Conservation (phyloP, 1,140 invertebrate species). For the Nasonia giraulti region DNA sequence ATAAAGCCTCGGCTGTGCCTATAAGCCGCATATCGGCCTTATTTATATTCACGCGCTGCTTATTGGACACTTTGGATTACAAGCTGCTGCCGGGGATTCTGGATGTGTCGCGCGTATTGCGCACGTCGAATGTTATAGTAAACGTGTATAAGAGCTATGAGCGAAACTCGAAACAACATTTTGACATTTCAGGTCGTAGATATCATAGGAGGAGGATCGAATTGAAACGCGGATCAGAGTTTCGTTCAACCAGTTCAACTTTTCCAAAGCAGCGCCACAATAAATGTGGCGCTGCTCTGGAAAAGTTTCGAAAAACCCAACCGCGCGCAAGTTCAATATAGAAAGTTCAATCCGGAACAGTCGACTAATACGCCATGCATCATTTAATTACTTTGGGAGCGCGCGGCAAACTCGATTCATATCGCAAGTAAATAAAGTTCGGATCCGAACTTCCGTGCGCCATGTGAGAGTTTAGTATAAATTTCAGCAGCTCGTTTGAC, state of each 20-base stretch:
- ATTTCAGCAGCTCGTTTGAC: background rate
- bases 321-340: background rate
- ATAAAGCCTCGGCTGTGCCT: background rate
- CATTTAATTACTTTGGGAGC: background rate
- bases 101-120: background rate
- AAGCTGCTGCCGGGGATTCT: background rate
- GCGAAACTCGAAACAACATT: background rate
- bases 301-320: background rate
- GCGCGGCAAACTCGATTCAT: background rate
- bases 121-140: too few relatives aligned
- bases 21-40: background rate
- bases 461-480: background rate
- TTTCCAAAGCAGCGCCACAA: too few relatives aligned
- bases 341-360: background rate
- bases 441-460: background rate
- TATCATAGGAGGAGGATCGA: background rate
- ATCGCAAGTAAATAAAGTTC: constrained; percentile 8
- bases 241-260: too few relatives aligned
- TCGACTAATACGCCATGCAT: background rate
- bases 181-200: background rate
- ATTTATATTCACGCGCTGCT: background rate
- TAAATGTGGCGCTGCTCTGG: too few relatives aligned
- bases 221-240: background rate
- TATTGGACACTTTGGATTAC: constrained; percentile 14
- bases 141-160: too few relatives aligned